Evolutionary conservation across 2,113 vertebrate genomes (phyloP).

Genomic region (Neotoma lepida): DNA sequence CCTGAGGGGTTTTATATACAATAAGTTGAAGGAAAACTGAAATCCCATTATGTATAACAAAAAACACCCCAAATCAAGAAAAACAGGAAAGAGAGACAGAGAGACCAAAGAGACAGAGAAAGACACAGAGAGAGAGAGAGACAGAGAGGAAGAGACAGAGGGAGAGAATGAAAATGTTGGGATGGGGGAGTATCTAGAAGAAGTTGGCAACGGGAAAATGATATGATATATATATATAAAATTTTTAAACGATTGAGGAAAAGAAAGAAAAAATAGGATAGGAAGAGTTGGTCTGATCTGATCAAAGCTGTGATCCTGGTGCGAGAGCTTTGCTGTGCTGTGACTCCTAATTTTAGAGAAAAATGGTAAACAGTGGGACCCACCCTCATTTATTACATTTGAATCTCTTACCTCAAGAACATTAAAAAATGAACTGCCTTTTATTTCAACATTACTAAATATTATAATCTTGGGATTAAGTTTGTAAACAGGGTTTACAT

Average conservation of each 20-base stretch:
- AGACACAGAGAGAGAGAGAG: background rate
- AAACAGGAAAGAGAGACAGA: background rate
- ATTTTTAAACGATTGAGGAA: background rate
- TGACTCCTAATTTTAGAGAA: background rate
- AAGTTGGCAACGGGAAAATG: background rate
- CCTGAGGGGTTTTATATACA: constrained; percentile 32
- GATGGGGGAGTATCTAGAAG: no score
- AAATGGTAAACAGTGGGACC: background rate
- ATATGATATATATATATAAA: background rate
- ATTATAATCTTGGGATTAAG: background rate
- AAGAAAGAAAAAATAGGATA: background rate
- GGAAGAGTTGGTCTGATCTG: background rate
- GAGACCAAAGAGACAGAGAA: background rate
- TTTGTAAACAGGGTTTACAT: background rate
- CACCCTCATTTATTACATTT: background rate
- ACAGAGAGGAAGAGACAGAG: background rate
- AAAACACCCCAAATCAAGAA: background rate
- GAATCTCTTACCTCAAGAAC: background rate
- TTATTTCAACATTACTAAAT: background rate
- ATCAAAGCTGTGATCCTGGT: background rate
- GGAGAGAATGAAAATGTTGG: background rate
- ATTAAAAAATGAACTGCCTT: background rate
- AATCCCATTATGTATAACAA: constrained; percentile 15
- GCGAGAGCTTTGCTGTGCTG: background rate
- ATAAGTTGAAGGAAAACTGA: background rate